Evolutionary conservation across 2,113 vertebrate genomes (phyloP), one percentile per base, ranked within the genome.

Genomic region (Cyprinus carpio): DNA sequence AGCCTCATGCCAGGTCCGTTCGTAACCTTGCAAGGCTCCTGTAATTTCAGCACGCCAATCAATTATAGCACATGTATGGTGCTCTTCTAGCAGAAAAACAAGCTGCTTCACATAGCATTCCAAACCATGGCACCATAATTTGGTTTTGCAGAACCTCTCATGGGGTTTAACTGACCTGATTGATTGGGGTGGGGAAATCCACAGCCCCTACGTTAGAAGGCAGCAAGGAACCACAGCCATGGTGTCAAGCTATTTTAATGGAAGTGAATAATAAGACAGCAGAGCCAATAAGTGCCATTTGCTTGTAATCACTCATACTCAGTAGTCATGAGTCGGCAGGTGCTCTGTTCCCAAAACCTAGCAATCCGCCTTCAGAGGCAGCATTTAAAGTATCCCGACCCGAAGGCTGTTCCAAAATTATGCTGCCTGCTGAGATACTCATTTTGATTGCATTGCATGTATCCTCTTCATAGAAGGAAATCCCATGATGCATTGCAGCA

Each of bases 11-110:
- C 90, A 90, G 88, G 74, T 82, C 86, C 84, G 82, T 86, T 87
- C 87, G 81, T 87, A 87, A 83, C 89, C 80, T 80, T 64, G 86
- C 82, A 76, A 88, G 91, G 87, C 86, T 83, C 82, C 88, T 91
- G 83, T 89, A 91, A 91, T 87, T 90, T 90, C 88, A 84, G 90
- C 84, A 88, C 85, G 90, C 88, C 91, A 93, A 90, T 93, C 91
- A 91, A 89, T 93, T 91, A 91, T 64, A 81, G 60, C 86, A 84
- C 86, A 85, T 79, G 77, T 84, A 86, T 87, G 5, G 79, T 75
- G 82, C 86, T 69, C 67, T 81, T 84, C 85, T 89, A 85, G 67
- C 81, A 84, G n/a, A 54, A 81, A 87, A 91, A 92, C 82, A 25
- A 65, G 82, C 74, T 90, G 58, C 75, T 87, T 60, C 46, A 83